Conservation (phyloP, 2,113 vertebrate genomes). For the Raja brachyura region DNA sequence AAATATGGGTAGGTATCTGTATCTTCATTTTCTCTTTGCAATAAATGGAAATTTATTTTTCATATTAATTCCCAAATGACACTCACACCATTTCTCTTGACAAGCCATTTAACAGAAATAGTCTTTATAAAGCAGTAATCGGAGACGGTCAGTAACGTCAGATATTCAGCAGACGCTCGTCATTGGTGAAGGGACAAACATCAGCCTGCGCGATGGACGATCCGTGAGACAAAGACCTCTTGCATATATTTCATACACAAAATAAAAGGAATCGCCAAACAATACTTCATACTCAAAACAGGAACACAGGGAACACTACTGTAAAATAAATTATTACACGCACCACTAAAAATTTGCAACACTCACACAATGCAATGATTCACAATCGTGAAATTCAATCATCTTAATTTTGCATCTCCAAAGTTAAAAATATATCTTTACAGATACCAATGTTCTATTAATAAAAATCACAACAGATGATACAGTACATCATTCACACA, state of each 20-base stretch:
- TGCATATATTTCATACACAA: not conserved
- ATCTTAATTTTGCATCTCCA: not conserved
- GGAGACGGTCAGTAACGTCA: too few species aligned
- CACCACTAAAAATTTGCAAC: not conserved
- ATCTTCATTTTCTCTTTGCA: not conserved
- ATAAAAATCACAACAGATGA: not conserved
- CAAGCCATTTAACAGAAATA: not conserved
- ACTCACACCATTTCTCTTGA: not conserved
- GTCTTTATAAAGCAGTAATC: not conserved
- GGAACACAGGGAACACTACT: not conserved
- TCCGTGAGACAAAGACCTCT: not conserved
- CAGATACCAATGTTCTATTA: not conserved
- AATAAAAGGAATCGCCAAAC: not conserved
- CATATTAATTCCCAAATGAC: not conserved
- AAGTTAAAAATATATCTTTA: constrained; percentile 1
- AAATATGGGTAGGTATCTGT: not conserved
- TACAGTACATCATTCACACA: not conserved
- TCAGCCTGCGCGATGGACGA: not conserved
- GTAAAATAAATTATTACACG: not conserved
- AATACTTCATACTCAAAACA: not conserved
- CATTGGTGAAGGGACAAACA: not conserved
- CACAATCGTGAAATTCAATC: not conserved
- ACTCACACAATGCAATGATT: not conserved
- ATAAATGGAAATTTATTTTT: not conserved
- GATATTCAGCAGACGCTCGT: too few species aligned